Conservation (phyloP, 2,113 vertebrate genomes). For the Ceuthmochares aereus region DNA sequence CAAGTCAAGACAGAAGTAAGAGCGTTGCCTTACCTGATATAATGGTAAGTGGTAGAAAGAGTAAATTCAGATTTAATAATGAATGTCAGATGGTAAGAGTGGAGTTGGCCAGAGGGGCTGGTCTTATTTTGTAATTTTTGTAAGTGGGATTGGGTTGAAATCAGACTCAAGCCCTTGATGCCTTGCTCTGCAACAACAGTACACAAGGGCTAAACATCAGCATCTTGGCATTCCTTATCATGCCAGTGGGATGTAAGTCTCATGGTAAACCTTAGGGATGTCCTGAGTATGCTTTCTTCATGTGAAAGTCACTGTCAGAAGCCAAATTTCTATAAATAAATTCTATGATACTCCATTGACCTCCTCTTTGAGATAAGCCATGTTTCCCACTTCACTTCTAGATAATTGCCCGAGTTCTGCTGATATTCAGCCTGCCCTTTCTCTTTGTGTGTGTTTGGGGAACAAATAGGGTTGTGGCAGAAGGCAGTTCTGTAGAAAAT, state of each 20-base stretch:
- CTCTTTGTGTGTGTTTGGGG: neutral
- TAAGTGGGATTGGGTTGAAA: neutral
- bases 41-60: neutral
- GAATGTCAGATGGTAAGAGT: neutral
- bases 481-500: neutral
- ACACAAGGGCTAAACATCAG: neutral
- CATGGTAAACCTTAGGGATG: neutral
- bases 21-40: neutral
- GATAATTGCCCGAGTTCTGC: neutral
- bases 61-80: neutral
- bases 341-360: neutral
- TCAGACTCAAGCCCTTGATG: neutral
- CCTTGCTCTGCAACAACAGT: neutral
- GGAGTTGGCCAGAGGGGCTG: neutral
- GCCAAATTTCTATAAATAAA: neutral
- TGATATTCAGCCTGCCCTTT: neutral
- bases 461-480: neutral
- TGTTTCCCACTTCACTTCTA: neutral
- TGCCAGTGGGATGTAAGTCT: rapidly evolving
- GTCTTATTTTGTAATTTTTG: neutral
- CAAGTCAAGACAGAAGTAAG: neutral
- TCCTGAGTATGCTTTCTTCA: neutral
- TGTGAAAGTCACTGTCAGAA: neutral
- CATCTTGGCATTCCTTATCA: neutral
- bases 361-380: neutral